Evolutionary conservation across 2,888 invertebrate genomes (phyloP).

Genomic region (Trichogramma evanescens): DNA sequence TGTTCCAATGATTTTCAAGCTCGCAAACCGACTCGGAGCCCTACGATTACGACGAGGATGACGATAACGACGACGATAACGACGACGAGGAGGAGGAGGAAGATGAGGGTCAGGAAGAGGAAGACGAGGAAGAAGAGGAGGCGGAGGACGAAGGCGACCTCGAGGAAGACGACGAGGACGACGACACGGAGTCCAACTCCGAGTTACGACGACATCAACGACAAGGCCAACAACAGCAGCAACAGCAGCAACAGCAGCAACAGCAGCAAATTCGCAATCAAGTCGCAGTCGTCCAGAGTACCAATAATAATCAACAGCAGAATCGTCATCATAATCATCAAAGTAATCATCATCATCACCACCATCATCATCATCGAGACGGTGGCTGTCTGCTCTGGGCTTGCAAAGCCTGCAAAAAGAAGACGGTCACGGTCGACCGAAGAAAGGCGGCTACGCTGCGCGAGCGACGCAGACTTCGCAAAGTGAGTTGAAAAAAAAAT

Average conservation of each 20-base stretch:
- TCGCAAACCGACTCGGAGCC: not conserved
- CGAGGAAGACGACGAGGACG: slow-evolving; percentile 37
- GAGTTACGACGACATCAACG: not conserved
- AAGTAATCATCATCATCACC: slow-evolving; percentile 39
- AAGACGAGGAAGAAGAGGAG: no score
- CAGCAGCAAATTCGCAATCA: no score
- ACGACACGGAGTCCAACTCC: not conserved
- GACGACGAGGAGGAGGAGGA: not conserved
- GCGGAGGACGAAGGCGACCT: slow-evolving; percentile 28
- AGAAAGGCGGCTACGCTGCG: slow-evolving; percentile 95
- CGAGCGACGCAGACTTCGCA: slow-evolving; percentile 84
- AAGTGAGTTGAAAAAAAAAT: slow-evolving; percentile 55
- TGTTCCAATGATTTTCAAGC: no score
- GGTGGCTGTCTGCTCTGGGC: slow-evolving; percentile 88
- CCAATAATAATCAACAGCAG: no score
- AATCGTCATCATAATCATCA: no score
- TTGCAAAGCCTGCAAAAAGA: slow-evolving; percentile 94
- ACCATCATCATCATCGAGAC: slow-evolving; percentile 37
- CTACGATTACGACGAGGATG: slow-evolving; percentile 8
- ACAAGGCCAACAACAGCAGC: slow-evolving; percentile 12
- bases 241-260: slow-evolving; percentile 15
- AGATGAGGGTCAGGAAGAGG: not conserved
- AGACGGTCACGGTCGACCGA: slow-evolving; percentile 89
- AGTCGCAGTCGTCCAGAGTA: no score
- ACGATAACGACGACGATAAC: not conserved